phyloP scores from a whole-genome alignment of 2,888 invertebrate species.

The Heteromyza rotundicornis region DNA sequence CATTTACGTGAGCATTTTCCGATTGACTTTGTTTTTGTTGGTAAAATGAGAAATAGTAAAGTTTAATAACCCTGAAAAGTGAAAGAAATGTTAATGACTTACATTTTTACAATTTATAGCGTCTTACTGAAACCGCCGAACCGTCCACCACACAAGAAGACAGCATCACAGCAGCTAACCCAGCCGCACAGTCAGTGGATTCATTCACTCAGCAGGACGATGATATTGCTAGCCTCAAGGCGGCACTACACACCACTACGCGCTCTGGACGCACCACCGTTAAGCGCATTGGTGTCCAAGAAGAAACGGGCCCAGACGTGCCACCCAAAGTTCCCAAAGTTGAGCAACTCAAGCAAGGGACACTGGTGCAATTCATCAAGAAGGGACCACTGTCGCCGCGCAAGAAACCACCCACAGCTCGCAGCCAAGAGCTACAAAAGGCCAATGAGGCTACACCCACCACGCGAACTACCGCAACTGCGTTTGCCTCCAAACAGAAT shows the following conservation, averaged over 20 bases:
- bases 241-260: slow-evolving; percentile 44
- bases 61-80: no score
- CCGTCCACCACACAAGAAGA: neutral
- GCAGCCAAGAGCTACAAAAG: slow-evolving; percentile 24
- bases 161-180: slow-evolving; percentile 4
- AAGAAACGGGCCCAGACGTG: no score
- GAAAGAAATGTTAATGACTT: neutral
- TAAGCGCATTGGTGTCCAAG: slow-evolving; percentile 46
- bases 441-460: slow-evolving; percentile 42
- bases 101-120: slow-evolving; percentile 31
- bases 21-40: no score
- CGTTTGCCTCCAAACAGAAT: slow-evolving; percentile 46
- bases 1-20: neutral
- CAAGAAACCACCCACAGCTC: slow-evolving; percentile 42
- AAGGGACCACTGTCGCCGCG: slow-evolving; percentile 59
- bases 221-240: slow-evolving; percentile 44
- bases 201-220: slow-evolving; percentile 38
- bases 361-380: slow-evolving; percentile 58
- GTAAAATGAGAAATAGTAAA: no score
- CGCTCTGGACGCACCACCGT: slow-evolving; percentile 55
- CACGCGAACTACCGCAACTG: slow-evolving; percentile 24
- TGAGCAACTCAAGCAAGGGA: slow-evolving; percentile 53
- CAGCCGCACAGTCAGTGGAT: no score
- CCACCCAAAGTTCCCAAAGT: no score
- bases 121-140: slow-evolving; percentile 28